phyloP scores from a whole-genome alignment of 1,140 invertebrate genomes.

The Nomia melanderi region DNA sequence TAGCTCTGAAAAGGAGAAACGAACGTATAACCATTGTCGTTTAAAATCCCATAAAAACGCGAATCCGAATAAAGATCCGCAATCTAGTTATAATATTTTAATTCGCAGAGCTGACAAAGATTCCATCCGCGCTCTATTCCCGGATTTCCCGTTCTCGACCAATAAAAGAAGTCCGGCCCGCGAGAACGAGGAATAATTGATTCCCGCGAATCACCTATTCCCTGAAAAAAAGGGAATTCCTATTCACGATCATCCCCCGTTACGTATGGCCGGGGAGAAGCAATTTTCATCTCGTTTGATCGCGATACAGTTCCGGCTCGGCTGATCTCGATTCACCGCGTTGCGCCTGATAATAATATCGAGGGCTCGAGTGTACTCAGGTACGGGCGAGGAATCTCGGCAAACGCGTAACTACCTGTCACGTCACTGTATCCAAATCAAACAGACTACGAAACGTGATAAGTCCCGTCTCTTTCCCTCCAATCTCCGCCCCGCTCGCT shows the following conservation, averaged over 20 bases:
- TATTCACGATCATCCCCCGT: not conserved
- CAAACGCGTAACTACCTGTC: conserved; percentile 62
- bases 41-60: no score
- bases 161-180: not conserved
- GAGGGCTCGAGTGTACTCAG: conserved; percentile 34
- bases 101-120: no score
- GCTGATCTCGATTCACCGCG: conserved; percentile 20
- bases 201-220: not conserved
- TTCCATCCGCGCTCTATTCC: no score
- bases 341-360: conserved; percentile 51
- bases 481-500: not conserved
- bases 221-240: not conserved
- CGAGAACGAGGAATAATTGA: not conserved
- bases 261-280: conserved; percentile 3
- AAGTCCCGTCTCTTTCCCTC: conserved; percentile 39
- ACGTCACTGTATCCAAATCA: conserved; percentile 59
- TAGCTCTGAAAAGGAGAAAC: no score
- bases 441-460: conserved; percentile 58
- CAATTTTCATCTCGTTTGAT: conserved; percentile 47
- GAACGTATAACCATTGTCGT: no score
- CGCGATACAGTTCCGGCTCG: conserved; percentile 17
- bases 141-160: not conserved
- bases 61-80: no score
- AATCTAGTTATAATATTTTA: no score
- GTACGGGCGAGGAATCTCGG: conserved; percentile 34